Evolutionary conservation across 2,888 invertebrate species (phyloP), one percentile per base, ranked within the genome.

Genomic region (Germaria angustata): DNA sequence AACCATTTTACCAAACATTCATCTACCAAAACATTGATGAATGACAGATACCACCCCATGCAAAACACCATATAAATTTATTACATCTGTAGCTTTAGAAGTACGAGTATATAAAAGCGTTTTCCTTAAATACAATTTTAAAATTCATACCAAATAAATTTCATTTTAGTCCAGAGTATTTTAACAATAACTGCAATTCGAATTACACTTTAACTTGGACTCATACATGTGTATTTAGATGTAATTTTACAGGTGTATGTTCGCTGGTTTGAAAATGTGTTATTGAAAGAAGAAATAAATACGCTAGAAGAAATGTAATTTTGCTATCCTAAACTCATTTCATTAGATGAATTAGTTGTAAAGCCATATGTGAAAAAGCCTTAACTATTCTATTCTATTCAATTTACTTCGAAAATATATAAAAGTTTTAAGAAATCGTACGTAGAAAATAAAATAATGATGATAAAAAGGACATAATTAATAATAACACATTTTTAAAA

Each of bases 41-140:
- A 82, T 82, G 81, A 82, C 81, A 79, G 65, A 51, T 69, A 68
- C 81, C 81, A 78, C 81, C 81, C 73, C 78, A 55, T 75, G 57
- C 46, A 55, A 32, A 55, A 13, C 11, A 63, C 39, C 41, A 22
- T 15, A 75, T 46, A 57, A 44, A 44, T 63, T 53, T 75, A 75
- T 65, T 75, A 36, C 65, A 55, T 22, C 34, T 53, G 53, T 24
- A 17, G 28, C 8, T 41, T 24, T 9, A 28, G 4, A 24, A 39
- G 24, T 34, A n/a, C n/a, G n/a, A n/a, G n/a, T n/a, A 32, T 20
- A 15, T 36, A 46, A 57, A 24, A 57, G 34, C 53, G 15, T 9
- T 51, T n/a, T 32, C 13, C n/a, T 15, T 22, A 34, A 57, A 57
- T 69, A 32, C 9, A 69, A 46, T 71, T 59, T 46, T 5, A 28